Conservation (phyloP, 2,888 invertebrate genomes). For the Limnephilus auricula region DNA sequence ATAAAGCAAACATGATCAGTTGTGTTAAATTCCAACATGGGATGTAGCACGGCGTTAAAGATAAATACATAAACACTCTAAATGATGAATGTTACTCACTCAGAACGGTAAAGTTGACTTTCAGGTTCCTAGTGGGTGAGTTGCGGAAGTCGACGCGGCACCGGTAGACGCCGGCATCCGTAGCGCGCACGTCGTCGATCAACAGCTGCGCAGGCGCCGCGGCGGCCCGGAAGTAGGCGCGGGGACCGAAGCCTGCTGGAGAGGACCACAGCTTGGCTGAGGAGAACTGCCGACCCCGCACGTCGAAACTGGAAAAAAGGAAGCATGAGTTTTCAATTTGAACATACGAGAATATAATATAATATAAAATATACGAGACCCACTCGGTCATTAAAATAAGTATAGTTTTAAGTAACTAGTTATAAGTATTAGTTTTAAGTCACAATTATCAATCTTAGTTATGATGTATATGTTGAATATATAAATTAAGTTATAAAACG, state of each 20-base stretch:
- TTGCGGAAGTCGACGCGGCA: slow-evolving; percentile 94
- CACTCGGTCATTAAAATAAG: too few species aligned
- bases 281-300: slow-evolving; percentile 83
- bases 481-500: too few species aligned
- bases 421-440: too few species aligned
- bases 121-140: slow-evolving; percentile 91
- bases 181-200: slow-evolving; percentile 84
- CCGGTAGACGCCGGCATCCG: slow-evolving; percentile 89
- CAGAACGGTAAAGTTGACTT: slow-evolving; percentile 92
- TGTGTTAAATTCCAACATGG: neutral
- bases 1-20: too few species aligned
- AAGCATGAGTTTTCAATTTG: neutral
- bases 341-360: too few species aligned
- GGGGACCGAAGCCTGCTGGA: slow-evolving; percentile 83
- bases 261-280: slow-evolving; percentile 92
- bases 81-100: slow-evolving; percentile 80
- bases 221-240: slow-evolving; percentile 87
- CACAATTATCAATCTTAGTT: too few species aligned
- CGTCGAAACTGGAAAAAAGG: slow-evolving; percentile 82
- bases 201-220: slow-evolving; percentile 87
- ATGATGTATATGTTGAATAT: too few species aligned
- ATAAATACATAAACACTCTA: neutral
- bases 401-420: too few species aligned
- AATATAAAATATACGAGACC: too few species aligned
- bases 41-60: neutral